Base-by-base conservation (phyloP, 1,140 invertebrate genomes). In the Acromyrmex heyeri region DNA sequence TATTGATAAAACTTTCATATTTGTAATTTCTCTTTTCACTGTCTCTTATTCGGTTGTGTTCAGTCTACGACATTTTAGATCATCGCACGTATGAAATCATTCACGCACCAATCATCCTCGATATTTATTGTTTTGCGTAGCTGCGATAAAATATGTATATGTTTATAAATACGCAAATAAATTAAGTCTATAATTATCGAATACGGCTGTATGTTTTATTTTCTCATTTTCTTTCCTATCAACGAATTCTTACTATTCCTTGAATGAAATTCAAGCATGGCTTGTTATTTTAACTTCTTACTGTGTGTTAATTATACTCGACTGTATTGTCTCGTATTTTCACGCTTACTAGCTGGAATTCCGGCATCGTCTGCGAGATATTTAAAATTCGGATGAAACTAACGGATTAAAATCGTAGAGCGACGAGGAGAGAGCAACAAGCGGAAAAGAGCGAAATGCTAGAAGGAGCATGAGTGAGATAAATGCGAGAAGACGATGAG, bases 91-190 rank as follows among this genome's bases (percentile, higher is more conserved):
- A 61, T 57, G 69, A 48, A 64, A 64, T 7, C 81, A 70, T 4
- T 24, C 76, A 24, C 34, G 27, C 64, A 76, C 62, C n/a, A 53
- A 77, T 87, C 87, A 87, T 87, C 27, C 44, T 85, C 79, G 79
- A 55, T 91, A 91, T 91, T 91, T 91, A 91, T 91, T 91, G 44
- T 86, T 72, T 16, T 21, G 44, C 61, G 64, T n/a, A 70, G 50
- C 85, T 86, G 86, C 79, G 21, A 76, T 57, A 82, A 72, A 16
- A 77, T 38, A 86, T 91, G 86, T 91, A 88, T 87, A 88, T 21
- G 21, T 86, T 85, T 91, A 90, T 91, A 87, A 82, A 90, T 89
- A 82, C 50, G 67, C n/a, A 90, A 89, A 90, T 90, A 88, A 90
- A 90, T 90, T 89, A 87, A 90, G 85, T 69, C 12, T 64, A 64